Conservation (phyloP, 1,140 invertebrate genomes). For the Temnothorax longispinosus region DNA sequence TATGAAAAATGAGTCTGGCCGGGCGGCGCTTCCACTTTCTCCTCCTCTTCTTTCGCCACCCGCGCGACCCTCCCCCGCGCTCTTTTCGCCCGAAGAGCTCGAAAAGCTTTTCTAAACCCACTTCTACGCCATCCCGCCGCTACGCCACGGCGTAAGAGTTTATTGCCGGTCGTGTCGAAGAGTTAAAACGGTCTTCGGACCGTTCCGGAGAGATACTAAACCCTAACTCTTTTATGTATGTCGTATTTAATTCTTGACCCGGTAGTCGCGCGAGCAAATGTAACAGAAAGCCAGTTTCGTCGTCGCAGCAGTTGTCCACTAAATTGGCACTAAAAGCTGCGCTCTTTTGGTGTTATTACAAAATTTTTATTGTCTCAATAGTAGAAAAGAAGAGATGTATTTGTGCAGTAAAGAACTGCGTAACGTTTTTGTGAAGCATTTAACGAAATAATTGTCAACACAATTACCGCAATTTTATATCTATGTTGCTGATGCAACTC, state of each 20-base stretch:
- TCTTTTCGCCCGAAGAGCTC: conserved; percentile 49
- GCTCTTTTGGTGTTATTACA: conserved; percentile 15
- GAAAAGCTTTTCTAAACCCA: conserved; percentile 14
- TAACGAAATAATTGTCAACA: not conserved
- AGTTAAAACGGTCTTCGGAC: conserved; percentile 33
- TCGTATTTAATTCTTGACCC: conserved; percentile 40
- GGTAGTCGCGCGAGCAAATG: not conserved
- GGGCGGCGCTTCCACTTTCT: conserved; percentile 28
- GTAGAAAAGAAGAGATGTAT: not conserved
- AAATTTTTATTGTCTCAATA: not conserved
- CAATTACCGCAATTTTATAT: not conserved
- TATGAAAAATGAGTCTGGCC: conserved; percentile 84
- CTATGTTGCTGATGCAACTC: not conserved
- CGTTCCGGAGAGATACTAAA: conserved; percentile 8
- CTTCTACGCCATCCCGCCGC: not conserved
- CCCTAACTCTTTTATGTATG: conserved; percentile 31
- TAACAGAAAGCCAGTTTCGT: not conserved
- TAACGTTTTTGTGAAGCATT: not conserved
- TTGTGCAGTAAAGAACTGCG: not conserved
- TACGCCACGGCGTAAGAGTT: not conserved
- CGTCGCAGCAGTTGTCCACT: conserved; percentile 2
- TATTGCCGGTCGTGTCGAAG: conserved; percentile 51
- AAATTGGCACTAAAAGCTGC: conserved; percentile 28
- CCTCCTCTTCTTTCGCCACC: conserved; percentile 46
- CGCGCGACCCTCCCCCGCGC: conserved; percentile 26